Percentiles rank a stretch among this genome's conserved stretches.
phyloP scores from a whole-genome alignment of 92 coral and sea anemone genomes.

The Galaxea fascicularis region DNA sequence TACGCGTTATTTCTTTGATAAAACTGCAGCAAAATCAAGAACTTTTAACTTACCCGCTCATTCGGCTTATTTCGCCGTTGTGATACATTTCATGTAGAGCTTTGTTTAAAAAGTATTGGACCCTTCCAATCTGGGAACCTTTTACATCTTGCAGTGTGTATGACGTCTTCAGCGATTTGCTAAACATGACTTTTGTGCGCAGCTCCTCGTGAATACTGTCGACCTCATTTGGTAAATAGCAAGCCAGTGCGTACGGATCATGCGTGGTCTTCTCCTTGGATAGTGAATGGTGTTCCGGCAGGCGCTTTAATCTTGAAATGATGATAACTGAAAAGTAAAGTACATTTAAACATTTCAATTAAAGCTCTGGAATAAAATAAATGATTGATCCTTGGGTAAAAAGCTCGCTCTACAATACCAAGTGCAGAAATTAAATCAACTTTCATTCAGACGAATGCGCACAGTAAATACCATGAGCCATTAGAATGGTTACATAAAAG shows the following conservation, averaged over 20 bases:
- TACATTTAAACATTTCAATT: background rate
- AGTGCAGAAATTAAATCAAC: background rate
- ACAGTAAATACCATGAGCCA: background rate
- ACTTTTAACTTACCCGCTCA: conserved; percentile 1
- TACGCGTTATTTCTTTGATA: conserved; percentile 2
- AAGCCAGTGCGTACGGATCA: conserved; percentile 4
- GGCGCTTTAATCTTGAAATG: conserved; percentile 8
- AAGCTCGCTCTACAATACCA: background rate
- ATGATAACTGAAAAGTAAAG: conserved; percentile 7
- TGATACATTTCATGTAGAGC: background rate
- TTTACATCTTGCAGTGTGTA: background rate
- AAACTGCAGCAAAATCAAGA: background rate
- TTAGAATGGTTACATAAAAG: background rate
- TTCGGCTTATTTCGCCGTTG: background rate
- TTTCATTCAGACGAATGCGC: conserved; percentile 1
- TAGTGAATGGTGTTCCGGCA: background rate
- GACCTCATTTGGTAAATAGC: background rate
- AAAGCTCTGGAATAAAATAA: background rate
- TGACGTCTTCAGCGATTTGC: background rate
- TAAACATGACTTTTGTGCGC: background rate
- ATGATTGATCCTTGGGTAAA: background rate
- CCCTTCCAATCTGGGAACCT: conserved; percentile 7
- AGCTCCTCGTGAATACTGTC: background rate
- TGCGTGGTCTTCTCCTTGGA: background rate
- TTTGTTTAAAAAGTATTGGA: conserved; percentile 10